Percentiles rank a stretch among this genome's conserved stretches.
phyloP scores from a whole-genome alignment of 2,113 vertebrate genomes.

The Petromus typicus region DNA sequence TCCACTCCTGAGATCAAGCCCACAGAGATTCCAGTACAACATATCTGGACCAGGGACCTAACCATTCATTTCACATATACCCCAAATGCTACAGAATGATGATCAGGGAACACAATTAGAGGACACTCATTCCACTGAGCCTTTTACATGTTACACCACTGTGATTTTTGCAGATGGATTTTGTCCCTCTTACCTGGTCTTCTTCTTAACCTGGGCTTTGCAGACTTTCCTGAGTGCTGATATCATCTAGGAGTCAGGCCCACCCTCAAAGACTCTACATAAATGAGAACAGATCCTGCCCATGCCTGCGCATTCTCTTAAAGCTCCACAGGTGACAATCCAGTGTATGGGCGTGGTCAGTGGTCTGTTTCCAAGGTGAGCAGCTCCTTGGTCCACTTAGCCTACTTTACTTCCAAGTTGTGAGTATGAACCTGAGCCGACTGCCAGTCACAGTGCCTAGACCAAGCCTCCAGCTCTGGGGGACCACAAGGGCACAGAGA shows the following conservation, averaged over 20 bases:
- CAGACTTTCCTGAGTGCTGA: background rate
- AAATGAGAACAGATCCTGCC: background rate
- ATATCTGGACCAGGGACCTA: background rate
- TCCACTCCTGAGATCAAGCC: background rate
- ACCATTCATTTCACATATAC: background rate
- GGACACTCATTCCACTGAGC: fast-evolving
- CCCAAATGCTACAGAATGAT: background rate
- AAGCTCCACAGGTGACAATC: background rate
- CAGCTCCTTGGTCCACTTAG: too few species aligned
- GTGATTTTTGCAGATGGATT: background rate
- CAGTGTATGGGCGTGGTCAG: background rate
- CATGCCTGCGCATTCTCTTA: background rate
- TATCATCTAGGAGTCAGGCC: background rate
- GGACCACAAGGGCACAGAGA: background rate
- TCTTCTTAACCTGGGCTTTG: background rate
- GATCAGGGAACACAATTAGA: background rate
- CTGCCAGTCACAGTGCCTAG: too few species aligned
- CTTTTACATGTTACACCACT: background rate
- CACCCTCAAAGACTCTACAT: background rate
- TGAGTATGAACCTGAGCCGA: background rate
- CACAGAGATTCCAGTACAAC: background rate
- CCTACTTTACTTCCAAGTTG: background rate
- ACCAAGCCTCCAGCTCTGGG: background rate
- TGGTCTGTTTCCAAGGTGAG: background rate
- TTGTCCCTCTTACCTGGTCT: background rate